Base-by-base conservation (phyloP, 2,888 invertebrate genomes). In the Sinhomidia bicolor region DNA sequence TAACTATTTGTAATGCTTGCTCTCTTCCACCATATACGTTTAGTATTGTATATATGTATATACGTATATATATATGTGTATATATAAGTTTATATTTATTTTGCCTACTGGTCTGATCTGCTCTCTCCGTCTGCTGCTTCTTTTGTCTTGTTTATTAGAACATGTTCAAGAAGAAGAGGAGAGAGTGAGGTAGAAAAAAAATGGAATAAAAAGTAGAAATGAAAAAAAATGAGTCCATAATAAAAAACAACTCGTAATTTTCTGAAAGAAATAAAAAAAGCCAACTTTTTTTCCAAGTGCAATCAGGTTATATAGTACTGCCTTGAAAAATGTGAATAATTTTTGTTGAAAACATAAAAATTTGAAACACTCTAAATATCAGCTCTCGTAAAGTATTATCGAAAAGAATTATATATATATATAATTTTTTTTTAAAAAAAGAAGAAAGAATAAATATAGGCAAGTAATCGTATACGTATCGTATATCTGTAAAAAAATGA, bases 141-240 rank as follows among this genome's bases (percentile, higher is more conserved):
- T 26, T 51, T 26, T 76, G 23, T 76, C 47, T 76, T 76, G 26
- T 76, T 76, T 76, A 76, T 29, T 23, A n/a, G 76, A 51, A n/a
- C 23, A 57, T 12, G 57, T 17, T 1, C 47, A 47, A 47, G 12
- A 57, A 17, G 57, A 57, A 20, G 17, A n/a, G 17, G n/a, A 57
- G 17, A 71, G 12, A 10, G 9, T 10, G 14, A 2, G n/a, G 32
- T 32, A 44, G 74, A 76, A 47, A 29, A 51, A 20, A 76, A 26
- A 5, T 10, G 14, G 12, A 51, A 29, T n/a, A 17, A 10, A 51
- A n/a, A n/a, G n/a, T n/a, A n/a, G 23, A 51, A 44, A 12, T 74
- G 17, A 6, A 14, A 2, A 17, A 7, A 44, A 12, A 23, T n/a
- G 74, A 68, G n/a, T 68, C 17, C 65, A 68, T 7, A 36, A 68